Conservation (phyloP, 2,113 vertebrate species). For the Rhinopithecus roxellana region DNA sequence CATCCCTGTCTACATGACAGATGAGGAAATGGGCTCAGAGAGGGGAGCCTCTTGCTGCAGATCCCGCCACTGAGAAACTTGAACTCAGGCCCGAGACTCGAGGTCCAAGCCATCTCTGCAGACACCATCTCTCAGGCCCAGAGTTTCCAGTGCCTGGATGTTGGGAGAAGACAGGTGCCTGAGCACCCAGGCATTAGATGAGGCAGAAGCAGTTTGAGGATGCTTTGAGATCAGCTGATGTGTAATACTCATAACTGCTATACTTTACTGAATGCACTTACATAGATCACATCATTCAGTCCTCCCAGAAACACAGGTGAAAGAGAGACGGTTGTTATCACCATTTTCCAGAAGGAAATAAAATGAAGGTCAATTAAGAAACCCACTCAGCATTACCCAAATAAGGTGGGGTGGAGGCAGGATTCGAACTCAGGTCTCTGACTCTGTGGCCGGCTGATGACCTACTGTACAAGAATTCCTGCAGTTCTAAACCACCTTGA, state of each 20-base stretch:
- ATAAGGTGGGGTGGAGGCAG: background rate
- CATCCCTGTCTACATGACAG: rapidly evolving
- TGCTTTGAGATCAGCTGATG: background rate
- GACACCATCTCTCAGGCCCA: background rate
- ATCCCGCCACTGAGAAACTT: rapidly evolving
- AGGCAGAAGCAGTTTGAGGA: background rate
- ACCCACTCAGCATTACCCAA: rapidly evolving
- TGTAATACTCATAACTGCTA: rapidly evolving
- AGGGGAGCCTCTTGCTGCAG: rapidly evolving
- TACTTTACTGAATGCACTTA: rapidly evolving
- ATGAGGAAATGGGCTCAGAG: background rate
- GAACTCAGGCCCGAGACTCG: background rate
- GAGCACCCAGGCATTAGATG: background rate
- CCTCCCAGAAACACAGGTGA: background rate
- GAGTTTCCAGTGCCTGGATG: background rate
- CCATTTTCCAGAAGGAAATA: background rate
- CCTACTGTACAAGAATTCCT: rapidly evolving
- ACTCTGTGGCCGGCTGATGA: rapidly evolving
- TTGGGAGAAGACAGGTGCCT: rapidly evolving
- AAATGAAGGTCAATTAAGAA: background rate
- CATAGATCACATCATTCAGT: rapidly evolving
- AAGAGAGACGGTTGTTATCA: background rate
- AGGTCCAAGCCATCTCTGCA: background rate
- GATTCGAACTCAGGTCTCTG: background rate
- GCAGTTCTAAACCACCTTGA: background rate